phyloP scores from a whole-genome alignment of 2,113 vertebrate genomes.

The Passerina amoena region DNA sequence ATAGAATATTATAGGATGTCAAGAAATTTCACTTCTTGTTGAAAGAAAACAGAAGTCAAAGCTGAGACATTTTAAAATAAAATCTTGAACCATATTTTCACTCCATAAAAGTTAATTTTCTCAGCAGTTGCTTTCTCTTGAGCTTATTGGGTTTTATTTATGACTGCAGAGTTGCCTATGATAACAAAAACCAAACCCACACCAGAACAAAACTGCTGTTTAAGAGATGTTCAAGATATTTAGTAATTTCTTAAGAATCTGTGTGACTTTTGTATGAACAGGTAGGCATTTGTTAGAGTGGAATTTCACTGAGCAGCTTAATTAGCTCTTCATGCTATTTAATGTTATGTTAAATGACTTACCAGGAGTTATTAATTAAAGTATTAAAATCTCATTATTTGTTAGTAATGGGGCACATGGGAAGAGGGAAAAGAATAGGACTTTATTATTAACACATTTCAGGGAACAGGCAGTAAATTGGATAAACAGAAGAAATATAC shows the following conservation, averaged over 20 bases:
- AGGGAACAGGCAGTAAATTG: not conserved
- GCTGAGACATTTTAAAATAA: not conserved
- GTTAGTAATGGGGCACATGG: constrained; percentile 1
- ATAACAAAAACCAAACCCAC: not conserved
- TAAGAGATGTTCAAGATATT: not conserved
- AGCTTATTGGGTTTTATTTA: not conserved
- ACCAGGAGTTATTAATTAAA: constrained; percentile 60
- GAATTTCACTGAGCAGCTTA: constrained; percentile 29
- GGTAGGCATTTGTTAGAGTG: not conserved
- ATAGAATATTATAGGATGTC: not conserved
- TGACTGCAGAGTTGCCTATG: not conserved
- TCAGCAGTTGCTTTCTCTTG: not conserved
- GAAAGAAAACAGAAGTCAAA: not conserved
- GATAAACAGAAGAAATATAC: constrained; percentile 22
- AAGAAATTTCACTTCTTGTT: not conserved
- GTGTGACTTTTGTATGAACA: not conserved
- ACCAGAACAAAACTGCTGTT: not conserved
- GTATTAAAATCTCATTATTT: constrained; percentile 51
- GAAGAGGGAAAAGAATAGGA: not conserved
- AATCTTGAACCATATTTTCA: not conserved
- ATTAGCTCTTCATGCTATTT: constrained; percentile 33
- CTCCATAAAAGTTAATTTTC: not conserved
- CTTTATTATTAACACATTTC: constrained; percentile 12
- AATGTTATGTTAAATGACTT: constrained; percentile 45
- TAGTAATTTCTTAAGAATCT: not conserved